phyloP scores from a whole-genome alignment of 2,888 invertebrate genomes.

The Amiota communis region DNA sequence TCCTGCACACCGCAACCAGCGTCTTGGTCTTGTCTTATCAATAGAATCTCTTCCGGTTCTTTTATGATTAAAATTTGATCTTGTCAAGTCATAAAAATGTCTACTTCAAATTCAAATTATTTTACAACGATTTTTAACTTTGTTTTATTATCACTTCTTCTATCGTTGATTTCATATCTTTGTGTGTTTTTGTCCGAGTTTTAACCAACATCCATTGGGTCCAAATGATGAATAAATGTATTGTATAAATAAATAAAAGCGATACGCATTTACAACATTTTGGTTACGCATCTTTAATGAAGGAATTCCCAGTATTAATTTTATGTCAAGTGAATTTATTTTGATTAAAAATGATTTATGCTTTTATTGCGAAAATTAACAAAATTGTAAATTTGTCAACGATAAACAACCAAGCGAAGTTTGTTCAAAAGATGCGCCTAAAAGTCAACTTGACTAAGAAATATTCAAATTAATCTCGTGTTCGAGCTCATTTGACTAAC shows the following conservation, averaged over 20 bases:
- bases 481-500: not conserved
- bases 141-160: too few relatives aligned
- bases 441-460: not conserved
- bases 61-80: too few relatives aligned
- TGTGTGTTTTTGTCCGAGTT: too few relatives aligned
- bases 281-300: not conserved
- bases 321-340: not conserved
- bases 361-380: conserved; percentile 17
- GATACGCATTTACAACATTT: not conserved
- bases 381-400: conserved; percentile 5
- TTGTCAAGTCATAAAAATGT: too few relatives aligned
- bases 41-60: too few relatives aligned
- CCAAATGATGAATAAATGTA: not conserved
- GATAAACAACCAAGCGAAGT: not conserved
- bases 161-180: too few relatives aligned
- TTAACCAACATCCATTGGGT: too few relatives aligned
- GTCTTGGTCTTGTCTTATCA: too few relatives aligned
- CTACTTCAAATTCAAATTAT: too few relatives aligned
- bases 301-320: conserved; percentile 17
- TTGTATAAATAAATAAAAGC: not conserved
- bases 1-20: too few relatives aligned
- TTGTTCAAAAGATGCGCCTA: conserved; percentile 3
- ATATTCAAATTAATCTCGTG: conserved; percentile 6
- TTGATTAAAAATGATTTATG: not conserved
- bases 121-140: too few relatives aligned